A percentile compares a stretch with the other conserved stretches of the same genome.
These are phyloP conservation scores for Pseudopipra pipra DNA, from an alignment of 2,113 vertebrate species.

Conservation along the genomic window DNA sequence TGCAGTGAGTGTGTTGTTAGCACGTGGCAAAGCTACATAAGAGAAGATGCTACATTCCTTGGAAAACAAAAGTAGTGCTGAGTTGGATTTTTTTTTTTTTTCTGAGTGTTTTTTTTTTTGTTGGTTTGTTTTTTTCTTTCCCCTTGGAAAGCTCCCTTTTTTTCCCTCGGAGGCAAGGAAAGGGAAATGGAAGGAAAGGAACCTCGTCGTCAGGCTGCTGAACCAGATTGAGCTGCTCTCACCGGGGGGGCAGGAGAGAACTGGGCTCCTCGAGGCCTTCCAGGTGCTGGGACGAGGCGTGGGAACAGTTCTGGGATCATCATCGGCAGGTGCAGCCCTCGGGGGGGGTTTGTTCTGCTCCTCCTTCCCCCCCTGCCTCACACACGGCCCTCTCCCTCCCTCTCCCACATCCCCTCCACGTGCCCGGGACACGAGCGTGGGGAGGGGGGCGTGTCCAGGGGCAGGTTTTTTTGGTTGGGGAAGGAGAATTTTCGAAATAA, in stretches of 20 bases:
- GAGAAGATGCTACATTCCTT: constrained; percentile 76
- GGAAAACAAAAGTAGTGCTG: constrained; percentile 27
- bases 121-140: neutral
- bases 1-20: constrained; percentile 42
- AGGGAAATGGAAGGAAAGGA: neutral
- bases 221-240: neutral
- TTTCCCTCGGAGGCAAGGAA: neutral
- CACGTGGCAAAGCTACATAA: constrained; percentile 66
- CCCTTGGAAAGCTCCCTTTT: neutral
- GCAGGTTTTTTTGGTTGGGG: neutral
- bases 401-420: neutral
- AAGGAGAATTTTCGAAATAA: neutral
- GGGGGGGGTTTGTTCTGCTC: neutral
- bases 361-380: neutral
- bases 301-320: neutral
- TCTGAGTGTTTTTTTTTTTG: neutral
- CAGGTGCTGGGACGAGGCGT: neutral
- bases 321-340: neutral
- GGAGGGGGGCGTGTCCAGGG: neutral
- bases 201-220: neutral
- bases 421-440: accelerated
- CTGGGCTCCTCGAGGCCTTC: neutral
- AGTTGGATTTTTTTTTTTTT: neutral
- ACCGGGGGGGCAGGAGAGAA: neutral
- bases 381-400: neutral